Evolutionary conservation across 1,140 invertebrate species (phyloP).

Genomic region (Papilio xuthus): DNA sequence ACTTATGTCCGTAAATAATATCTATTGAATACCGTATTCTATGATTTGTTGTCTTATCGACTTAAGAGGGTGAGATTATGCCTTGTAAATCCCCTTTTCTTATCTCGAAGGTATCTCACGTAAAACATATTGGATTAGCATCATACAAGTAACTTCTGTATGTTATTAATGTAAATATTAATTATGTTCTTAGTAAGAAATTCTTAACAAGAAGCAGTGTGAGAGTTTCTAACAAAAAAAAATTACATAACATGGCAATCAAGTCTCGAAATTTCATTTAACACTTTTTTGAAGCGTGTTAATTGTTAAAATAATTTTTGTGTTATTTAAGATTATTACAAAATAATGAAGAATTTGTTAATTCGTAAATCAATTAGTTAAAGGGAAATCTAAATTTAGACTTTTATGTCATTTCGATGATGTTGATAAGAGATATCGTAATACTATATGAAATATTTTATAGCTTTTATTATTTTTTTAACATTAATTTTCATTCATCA

Average conservation of each 20-base stretch:
- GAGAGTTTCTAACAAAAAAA: background rate
- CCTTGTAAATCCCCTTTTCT: no score
- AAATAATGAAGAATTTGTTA: background rate
- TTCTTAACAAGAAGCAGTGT: background rate
- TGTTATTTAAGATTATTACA: background rate
- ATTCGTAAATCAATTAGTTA: background rate
- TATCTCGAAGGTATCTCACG: background rate
- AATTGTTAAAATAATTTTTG: background rate
- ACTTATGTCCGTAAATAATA: background rate
- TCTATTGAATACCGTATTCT: background rate
- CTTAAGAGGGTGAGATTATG: no score
- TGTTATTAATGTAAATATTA: no score
- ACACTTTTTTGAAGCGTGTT: background rate
- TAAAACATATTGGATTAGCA: background rate
- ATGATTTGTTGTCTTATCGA: no score
- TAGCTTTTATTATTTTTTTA: no score
- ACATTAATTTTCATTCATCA: no score
- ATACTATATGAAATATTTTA: background rate
- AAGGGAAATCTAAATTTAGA: conserved; percentile 8
- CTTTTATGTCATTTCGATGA: background rate
- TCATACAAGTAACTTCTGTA: background rate
- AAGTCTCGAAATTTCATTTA: background rate
- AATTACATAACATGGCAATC: background rate
- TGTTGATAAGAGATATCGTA: background rate
- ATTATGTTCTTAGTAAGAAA: no score